Percentiles rank a stretch among this genome's conserved stretches.
Evolutionary conservation across 2,888 invertebrate genomes (phyloP).

Genomic region (Crioceris asparagi): DNA sequence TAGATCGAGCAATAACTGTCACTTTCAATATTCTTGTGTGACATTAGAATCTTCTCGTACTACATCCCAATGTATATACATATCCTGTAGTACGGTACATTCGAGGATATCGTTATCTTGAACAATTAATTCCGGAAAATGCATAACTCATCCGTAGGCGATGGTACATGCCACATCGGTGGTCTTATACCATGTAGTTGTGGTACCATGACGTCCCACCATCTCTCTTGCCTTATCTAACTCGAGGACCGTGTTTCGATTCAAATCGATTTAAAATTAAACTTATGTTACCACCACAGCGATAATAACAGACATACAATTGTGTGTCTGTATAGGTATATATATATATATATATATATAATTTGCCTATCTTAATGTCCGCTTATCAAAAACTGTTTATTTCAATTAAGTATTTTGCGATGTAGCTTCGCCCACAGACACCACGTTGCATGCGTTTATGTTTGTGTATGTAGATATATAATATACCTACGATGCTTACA

Average conservation of each 20-base stretch:
- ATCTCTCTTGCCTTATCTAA: constrained; percentile 31
- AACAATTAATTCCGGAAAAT: no score
- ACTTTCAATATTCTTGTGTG: no score
- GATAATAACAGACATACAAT: constrained; percentile 29
- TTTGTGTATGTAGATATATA: constrained; percentile 4
- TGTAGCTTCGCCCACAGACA: constrained; percentile 32
- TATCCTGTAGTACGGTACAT: no score
- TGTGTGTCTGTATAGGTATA: constrained; percentile 23
- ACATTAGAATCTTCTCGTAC: no score
- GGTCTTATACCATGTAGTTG: no score
- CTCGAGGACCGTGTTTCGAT: constrained; percentile 31
- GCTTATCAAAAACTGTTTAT: constrained; percentile 32
- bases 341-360: no score
- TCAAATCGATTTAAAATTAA: constrained; percentile 41
- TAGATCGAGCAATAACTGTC: no score
- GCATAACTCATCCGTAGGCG: constrained; percentile 13
- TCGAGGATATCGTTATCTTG: no score
- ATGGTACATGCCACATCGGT: constrained; percentile 14
- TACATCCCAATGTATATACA: no score
- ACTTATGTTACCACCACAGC: constrained; percentile 36
- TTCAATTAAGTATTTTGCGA: constrained; percentile 38
- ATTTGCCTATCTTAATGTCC: constrained; percentile 36
- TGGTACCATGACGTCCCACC: constrained; percentile 7
- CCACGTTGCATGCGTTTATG: no score
- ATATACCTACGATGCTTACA: constrained; percentile 16